Evolutionary conservation across 2,888 invertebrate species (phyloP), one percentile per base, ranked within the genome.

Genomic region (Psylliodes chrysocephalus): DNA sequence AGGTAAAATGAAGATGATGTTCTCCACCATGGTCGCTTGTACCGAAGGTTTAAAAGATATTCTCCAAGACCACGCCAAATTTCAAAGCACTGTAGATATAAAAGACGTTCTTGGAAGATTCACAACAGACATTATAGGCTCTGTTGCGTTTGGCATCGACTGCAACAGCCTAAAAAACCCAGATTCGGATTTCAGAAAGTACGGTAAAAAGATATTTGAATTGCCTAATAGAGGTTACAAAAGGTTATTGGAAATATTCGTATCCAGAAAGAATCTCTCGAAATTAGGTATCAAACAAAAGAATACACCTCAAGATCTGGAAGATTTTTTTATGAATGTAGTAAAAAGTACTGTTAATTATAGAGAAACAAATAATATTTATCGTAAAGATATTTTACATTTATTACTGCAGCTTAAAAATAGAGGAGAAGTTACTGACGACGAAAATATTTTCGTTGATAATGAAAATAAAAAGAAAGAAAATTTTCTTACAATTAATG

Each of bases 1-100:
- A 68, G 67, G 87, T 2, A 90, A 89, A 76, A 81, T 91, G 67
- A 90, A 88, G 76, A 84, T 82, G 15, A 89, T 90, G 87, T 89
- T 88, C 69, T 82, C 83, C 0, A 84, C 87, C 0, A 83, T 90
- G 8, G 83, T 86, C 22, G 82, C 84, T 33, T 86, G 88, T 55
- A 85, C 85, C 0, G 78, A 83, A 3, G 83, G 85, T 52, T 80
- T 89, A 28, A 75, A 84, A n/a, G 73, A 79, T 1, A 83, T 86
- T 49, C 81, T 86, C 8, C 78, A 82, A 15, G 38, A 76, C 49
- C 40, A 75, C 63, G 64, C 82, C 60, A 61, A 77, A 0, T 81
- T 81, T 0, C 75, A 74, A 17, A 64, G 73, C 15, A 52, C 70
- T 4, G 53, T 79, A 4, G 75, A 79, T 46, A 72, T 78, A 19